Conservation (phyloP, 2,888 invertebrate species). For the Dynastes grantii region DNA sequence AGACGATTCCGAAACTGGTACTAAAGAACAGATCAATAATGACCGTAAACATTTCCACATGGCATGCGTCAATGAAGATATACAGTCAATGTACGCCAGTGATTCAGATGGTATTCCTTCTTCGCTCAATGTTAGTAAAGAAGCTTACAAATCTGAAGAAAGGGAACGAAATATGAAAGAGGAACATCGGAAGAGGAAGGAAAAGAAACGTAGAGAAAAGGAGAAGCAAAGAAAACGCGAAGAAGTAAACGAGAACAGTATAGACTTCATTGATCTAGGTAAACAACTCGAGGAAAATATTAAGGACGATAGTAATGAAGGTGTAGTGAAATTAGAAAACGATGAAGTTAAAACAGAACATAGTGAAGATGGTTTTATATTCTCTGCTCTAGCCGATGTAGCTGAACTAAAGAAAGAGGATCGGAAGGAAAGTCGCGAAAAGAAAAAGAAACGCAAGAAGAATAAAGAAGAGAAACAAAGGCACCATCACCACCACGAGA, state of each 20-base stretch:
- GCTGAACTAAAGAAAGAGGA: conserved; percentile 67
- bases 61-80: conserved; percentile 55
- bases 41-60: conserved; percentile 54
- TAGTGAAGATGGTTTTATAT: conserved; percentile 75
- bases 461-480: conserved; percentile 84
- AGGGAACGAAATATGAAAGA: conserved; percentile 69
- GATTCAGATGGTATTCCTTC: conserved; percentile 70
- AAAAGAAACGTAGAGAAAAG: conserved; percentile 78
- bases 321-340: conserved; percentile 59
- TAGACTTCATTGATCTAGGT: conserved; percentile 86
- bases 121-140: conserved; percentile 55
- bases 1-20: conserved; percentile 75
- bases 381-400: conserved; percentile 75
- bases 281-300: conserved; percentile 87
- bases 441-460: conserved; percentile 89
- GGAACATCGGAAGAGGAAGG: conserved; percentile 75
- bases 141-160: conserved; percentile 56
- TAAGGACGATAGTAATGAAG: conserved; percentile 78
- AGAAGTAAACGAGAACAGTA: conserved; percentile 82
- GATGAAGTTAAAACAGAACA: conserved; percentile 36
- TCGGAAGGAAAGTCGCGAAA: conserved; percentile 80
- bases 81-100: conserved; percentile 67
- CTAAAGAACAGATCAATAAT: conserved; percentile 60
- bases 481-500: conserved; percentile 76
- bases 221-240: conserved; percentile 71